Conservation (phyloP, 2,888 invertebrate genomes). For the Andrena chrysosceles region DNA sequence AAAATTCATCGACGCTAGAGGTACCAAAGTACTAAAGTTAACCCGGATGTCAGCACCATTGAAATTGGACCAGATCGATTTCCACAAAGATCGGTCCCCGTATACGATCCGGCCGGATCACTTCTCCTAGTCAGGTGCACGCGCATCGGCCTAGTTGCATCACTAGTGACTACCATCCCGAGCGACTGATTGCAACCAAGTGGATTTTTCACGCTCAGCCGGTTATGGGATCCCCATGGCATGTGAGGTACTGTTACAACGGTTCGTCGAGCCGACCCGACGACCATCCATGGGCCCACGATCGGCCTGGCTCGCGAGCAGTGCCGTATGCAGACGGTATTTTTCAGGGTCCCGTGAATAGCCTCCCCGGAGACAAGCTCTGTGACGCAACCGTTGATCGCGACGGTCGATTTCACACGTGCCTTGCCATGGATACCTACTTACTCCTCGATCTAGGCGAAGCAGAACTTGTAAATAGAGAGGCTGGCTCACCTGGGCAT, state of each 20-base stretch:
- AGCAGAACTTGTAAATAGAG: conserved; percentile 34
- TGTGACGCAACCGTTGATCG: background rate
- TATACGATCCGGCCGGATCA: conserved; percentile 6
- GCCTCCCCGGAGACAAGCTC: background rate
- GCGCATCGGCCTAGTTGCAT: conserved; percentile 39
- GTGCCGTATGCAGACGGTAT: conserved; percentile 33
- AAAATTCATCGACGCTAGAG: background rate
- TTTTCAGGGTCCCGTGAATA: background rate
- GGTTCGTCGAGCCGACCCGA: conserved; percentile 48
- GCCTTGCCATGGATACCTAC: too few relatives aligned
- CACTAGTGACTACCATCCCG: conserved; percentile 25
- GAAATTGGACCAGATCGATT: conserved; percentile 11
- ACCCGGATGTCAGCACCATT: too few relatives aligned
- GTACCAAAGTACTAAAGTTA: background rate
- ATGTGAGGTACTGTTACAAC: conserved; percentile 67
- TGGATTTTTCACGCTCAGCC: conserved; percentile 51
- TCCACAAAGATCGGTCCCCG: conserved; percentile 17
- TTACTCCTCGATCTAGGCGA: background rate
- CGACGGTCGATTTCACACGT: background rate
- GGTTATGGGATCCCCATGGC: conserved; percentile 62
- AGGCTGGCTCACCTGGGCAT: background rate
- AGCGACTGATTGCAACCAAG: conserved; percentile 43
- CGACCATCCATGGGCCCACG: conserved; percentile 54
- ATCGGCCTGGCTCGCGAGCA: conserved; percentile 41
- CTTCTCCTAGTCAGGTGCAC: conserved; percentile 39